Percentiles rank a stretch among this genome's conserved stretches.
phyloP scores from a whole-genome alignment of 2,888 invertebrate genomes.

The Pinctada fucata region DNA sequence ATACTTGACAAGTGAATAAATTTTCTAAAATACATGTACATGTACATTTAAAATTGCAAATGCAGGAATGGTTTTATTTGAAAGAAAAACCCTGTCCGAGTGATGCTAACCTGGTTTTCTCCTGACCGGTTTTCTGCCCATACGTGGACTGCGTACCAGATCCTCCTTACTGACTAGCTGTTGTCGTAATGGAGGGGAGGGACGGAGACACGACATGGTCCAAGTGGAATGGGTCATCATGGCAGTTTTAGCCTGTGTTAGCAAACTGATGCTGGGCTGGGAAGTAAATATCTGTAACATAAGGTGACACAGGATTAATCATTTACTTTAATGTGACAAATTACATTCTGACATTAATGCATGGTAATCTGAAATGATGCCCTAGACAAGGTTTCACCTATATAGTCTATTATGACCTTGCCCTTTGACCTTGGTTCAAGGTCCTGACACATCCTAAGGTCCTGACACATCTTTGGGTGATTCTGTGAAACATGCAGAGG shows the following conservation, averaged over 20 bases:
- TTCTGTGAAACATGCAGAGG: no score
- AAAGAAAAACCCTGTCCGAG: neutral
- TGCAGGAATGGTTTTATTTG: neutral
- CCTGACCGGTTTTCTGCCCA: slow-evolving; percentile 61
- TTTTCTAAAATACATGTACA: no score
- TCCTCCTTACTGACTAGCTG: slow-evolving; percentile 79
- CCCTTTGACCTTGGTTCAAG: no score
- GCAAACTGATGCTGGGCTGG: slow-evolving; percentile 70
- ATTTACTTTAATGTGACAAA: no score
- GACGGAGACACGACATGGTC: slow-evolving; percentile 88
- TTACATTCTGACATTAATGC: no score
- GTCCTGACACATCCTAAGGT: slow-evolving; percentile 5
- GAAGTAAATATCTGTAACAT: slow-evolving; percentile 67
- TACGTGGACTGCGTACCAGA: slow-evolving; percentile 69
- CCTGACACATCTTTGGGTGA: slow-evolving; percentile 11
- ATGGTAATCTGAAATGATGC: neutral
- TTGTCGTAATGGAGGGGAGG: slow-evolving; percentile 91
- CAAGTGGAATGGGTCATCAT: slow-evolving; percentile 73
- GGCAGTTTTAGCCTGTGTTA: slow-evolving; percentile 69
- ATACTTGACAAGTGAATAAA: no score
- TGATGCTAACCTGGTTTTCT: slow-evolving; percentile 65
- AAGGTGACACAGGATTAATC: neutral
- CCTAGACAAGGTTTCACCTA: neutral
- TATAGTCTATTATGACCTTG: no score
- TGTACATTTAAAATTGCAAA: no score